Percentiles rank a stretch among this genome's conserved stretches.
Evolutionary conservation across 2,888 invertebrate species (phyloP).

Genomic region (Megaustenia siamemsis): DNA sequence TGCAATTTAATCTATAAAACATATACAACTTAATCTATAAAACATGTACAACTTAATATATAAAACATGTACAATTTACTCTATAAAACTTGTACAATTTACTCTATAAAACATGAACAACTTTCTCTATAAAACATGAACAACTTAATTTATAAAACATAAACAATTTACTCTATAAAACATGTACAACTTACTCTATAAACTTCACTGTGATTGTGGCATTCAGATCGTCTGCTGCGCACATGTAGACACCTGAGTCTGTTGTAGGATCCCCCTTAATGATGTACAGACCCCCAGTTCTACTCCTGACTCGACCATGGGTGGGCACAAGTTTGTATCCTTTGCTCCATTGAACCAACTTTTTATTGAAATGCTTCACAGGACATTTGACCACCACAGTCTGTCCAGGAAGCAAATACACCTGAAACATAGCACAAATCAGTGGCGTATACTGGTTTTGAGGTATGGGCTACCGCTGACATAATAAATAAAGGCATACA

Average conservation of each 20-base stretch:
- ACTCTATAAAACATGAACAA: no score
- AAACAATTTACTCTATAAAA: no score
- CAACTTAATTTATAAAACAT: no score
- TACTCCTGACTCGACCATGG: slow-evolving; percentile 66
- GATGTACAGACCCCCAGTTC: slow-evolving; percentile 61
- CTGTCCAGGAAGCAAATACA: slow-evolving; percentile 70
- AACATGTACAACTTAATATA: background rate
- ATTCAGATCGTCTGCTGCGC: slow-evolving; percentile 67
- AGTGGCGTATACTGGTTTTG: no score
- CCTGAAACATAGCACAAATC: slow-evolving; percentile 54
- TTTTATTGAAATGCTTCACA: slow-evolving; percentile 70
- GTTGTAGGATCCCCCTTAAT: slow-evolving; percentile 64
- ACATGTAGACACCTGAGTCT: slow-evolving; percentile 70
- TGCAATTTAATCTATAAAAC: no score
- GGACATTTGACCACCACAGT: slow-evolving; percentile 72
- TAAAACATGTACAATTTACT: no score
- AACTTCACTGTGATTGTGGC: slow-evolving; percentile 67
- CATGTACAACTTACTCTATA: slow-evolving; percentile 27
- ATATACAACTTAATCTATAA: no score
- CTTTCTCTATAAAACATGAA: no score
- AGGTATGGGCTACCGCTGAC: no score
- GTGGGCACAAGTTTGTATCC: slow-evolving; percentile 67
- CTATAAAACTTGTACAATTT: no score
- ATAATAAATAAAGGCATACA: no score
- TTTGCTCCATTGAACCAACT: slow-evolving; percentile 73